Conservation (phyloP, 2,888 invertebrate species). For the Cantharis rustica region DNA sequence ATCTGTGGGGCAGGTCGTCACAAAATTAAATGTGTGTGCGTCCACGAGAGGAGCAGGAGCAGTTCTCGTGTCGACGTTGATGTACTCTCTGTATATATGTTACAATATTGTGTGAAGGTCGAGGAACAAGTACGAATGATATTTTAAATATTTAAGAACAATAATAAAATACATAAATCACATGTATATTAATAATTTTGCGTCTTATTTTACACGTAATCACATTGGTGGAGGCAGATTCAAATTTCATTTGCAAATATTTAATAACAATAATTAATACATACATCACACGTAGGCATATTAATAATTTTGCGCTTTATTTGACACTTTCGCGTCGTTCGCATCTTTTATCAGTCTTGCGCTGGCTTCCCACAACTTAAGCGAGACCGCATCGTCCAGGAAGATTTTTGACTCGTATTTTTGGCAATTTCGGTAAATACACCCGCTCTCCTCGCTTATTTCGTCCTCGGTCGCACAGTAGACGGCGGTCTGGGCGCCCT, state of each 20-base stretch:
- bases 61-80: conserved; percentile 28
- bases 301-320: conserved; percentile 27
- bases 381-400: conserved; percentile 66
- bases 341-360: conserved; percentile 23
- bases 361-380: conserved; percentile 67
- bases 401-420: conserved; percentile 65
- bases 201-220: not conserved
- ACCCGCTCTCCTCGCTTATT: conserved; percentile 68
- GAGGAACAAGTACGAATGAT: conserved; percentile 47
- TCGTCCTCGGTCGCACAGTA: conserved; percentile 73
- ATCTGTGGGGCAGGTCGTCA: not conserved
- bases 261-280: conserved; percentile 42
- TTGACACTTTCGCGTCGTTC: not conserved
- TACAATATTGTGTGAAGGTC: conserved; percentile 42
- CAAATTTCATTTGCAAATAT: too few species aligned
- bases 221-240: too few species aligned
- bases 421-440: conserved; percentile 76
- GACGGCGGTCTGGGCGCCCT: conserved; percentile 82
- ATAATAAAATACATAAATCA: conserved; percentile 36
- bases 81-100: conserved; percentile 49
- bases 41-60: not conserved
- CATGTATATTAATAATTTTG: conserved; percentile 30
- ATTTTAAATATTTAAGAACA: conserved; percentile 48
- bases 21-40: not conserved
- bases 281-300: conserved; percentile 26